Evolutionary conservation across 2,113 vertebrate genomes (phyloP).

Genomic region (Pluvialis apricaria): DNA sequence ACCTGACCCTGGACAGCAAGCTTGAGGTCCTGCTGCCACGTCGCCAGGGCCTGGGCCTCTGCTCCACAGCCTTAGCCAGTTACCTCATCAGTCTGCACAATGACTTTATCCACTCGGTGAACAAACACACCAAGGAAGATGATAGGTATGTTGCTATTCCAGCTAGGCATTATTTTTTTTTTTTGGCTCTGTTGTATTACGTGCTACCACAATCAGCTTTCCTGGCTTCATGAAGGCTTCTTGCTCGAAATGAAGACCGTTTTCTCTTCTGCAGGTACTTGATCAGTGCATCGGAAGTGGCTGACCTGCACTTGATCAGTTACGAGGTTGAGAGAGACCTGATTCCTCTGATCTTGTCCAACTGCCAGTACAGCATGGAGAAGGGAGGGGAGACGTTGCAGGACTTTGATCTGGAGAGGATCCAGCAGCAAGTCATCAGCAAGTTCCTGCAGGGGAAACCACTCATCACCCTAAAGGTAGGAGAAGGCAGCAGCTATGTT

Average conservation of each 20-base stretch:
- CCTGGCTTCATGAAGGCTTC: background rate
- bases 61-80: constrained; percentile 87
- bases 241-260: background rate
- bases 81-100: constrained; percentile 93
- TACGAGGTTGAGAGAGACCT: constrained; percentile 89
- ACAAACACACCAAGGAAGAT: constrained; percentile 74
- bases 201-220: background rate
- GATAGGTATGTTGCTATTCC: constrained; percentile 69
- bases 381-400: constrained; percentile 80
- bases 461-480: constrained; percentile 80
- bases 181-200: background rate
- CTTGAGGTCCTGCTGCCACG: constrained; percentile 85
- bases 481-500: background rate
- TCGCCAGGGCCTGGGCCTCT: constrained; percentile 85
- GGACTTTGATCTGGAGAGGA: constrained; percentile 87
- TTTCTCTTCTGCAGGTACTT: constrained; percentile 76
- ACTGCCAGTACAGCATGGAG: constrained; percentile 91
- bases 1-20: constrained; percentile 73
- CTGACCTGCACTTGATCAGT: constrained; percentile 87
- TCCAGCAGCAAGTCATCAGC: constrained; percentile 86
- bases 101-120: constrained; percentile 74
- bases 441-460: constrained; percentile 92
- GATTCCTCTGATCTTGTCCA: constrained; percentile 86
- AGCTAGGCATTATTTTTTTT: no score
- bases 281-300: constrained; percentile 83